Evolutionary conservation across 2,888 invertebrate genomes (phyloP), one percentile per base, ranked within the genome.

Genomic region (Agriopis marginaria): DNA sequence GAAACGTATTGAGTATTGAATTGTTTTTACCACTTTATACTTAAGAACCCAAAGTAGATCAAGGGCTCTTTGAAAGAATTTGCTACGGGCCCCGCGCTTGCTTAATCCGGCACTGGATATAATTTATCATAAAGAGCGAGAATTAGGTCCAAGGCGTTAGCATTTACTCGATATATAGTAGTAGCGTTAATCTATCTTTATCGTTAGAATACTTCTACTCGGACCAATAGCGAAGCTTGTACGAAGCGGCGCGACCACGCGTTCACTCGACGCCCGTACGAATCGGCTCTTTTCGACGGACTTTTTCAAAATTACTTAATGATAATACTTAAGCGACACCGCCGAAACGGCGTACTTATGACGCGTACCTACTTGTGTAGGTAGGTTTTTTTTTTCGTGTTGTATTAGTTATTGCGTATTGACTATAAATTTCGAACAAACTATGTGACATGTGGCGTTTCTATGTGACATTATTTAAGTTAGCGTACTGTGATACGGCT

Each of bases 401-500:
- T 56, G 45, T 67, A 40, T 68, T 44, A 47, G 44, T 54, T 51
- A 60, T 55, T 56, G 58, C 53, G 47, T 64, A 71, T 63, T 45
- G 32, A 53, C 10, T 61, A 64, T 70, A 70, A 74, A 62, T 66
- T 70, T 71, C 66, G 77, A 77, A 79, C 79, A 73, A 77, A 72
- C 70, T 23, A 23, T 23, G 17, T 23, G 17, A 23, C 17, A 23
- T 23, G 17, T 23, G 59, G 72, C 77, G 78, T 62, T 80, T 82
- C 65, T 77, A 75, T 73, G 79, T 74, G 79, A 80, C 80, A 79
- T 80, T 79, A 77, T 83, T 90, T 89, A 88, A 89, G 86, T 91
- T 91, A 89, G 91, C 85, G 87, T 92, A 89, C 92, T 92, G 93
- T 92, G 92, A 92, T 93, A 92, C 89, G 91, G 91, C 91, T 90